Base-by-base conservation (phyloP, 2,888 invertebrate genomes). In the Heliconius charithonia region DNA sequence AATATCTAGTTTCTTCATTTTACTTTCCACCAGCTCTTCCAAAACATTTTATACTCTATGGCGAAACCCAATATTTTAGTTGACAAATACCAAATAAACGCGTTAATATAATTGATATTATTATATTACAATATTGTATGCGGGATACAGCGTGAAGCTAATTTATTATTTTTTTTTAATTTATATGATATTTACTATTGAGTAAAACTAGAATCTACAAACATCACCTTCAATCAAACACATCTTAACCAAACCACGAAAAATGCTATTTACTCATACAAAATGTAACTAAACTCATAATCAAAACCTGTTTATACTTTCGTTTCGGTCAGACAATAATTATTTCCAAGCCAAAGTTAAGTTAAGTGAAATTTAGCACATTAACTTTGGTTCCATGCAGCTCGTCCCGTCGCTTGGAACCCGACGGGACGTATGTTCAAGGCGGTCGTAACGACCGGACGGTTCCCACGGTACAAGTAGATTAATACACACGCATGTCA, bases 401-500 rank as follows among this genome's bases (percentile, higher is more conserved):
- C 62, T 45, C 45, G 74, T 29, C 65, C 45, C 45, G 74, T 63
- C 74, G 45, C 32, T 32, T 32, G 32, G 32, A 32, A 32, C 32
- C 32, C 25, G 73, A 73, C 12, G 73, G 62, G 12, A 74, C 74
- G 67, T 67, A 51, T 72, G 66, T 75, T 32, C 67, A 67, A 77
- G 32, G 71, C 72, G 69, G 71, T 72, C 56, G 79, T 80, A 77
- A 81, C 78, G 76, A 74, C 76, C 73, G 73, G 67, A 66, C 65
- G 59, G 66, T 83, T 84, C 84, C 83, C 84, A 83, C 84, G 85
- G 79, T 81, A 66, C 71, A 63, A 77, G 41, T 72, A 77, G 81
- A 81, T 81, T 83, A 83, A 82, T 81, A 78, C 82, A 75, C 82
- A 83, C 84, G 83, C 85, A 85, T 85, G 85, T 84, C 83, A 84